These are phyloP conservation scores for Trissolcus brochymenae DNA, from an alignment of 2,888 invertebrate species.

Conservation along the genomic window DNA sequence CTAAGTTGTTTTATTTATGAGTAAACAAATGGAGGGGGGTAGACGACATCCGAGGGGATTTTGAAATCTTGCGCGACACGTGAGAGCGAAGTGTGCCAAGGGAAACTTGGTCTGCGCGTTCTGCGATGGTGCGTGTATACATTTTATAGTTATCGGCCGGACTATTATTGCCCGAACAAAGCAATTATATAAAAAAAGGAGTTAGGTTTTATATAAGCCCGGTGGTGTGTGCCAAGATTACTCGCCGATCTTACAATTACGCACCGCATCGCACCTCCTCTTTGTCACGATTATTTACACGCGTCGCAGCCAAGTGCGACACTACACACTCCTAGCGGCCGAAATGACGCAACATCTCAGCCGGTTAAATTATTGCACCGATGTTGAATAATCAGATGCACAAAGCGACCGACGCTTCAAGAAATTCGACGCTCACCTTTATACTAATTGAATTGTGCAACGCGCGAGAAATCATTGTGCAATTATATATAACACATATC, in stretches of 20 bases:
- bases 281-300: constrained; percentile 35
- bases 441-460: constrained; percentile 22
- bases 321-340: constrained; percentile 14
- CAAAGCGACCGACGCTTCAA: background rate
- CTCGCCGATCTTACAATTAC: constrained; percentile 35
- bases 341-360: constrained; percentile 35
- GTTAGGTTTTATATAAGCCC: constrained; percentile 28
- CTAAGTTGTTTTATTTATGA: too few species aligned
- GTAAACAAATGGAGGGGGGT: too few species aligned
- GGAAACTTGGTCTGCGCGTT: constrained; percentile 12
- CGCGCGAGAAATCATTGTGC: constrained; percentile 8
- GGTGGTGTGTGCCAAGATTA: constrained; percentile 35
- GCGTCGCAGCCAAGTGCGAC: constrained; percentile 45
- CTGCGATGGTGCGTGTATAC: background rate
- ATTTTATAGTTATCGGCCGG: constrained; percentile 1
- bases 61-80: constrained; percentile 13
- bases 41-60: background rate
- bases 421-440: constrained; percentile 5
- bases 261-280: constrained; percentile 8
- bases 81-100: constrained; percentile 14
- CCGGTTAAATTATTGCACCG: constrained; percentile 33
- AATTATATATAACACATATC: constrained; percentile 7
- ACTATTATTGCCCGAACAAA: constrained; percentile 33
- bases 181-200: constrained; percentile 24
- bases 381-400: constrained; percentile 18